Evolutionary conservation across 2,888 invertebrate species (phyloP), one percentile per base, ranked within the genome.

Genomic region (Stratiomys singularior): DNA sequence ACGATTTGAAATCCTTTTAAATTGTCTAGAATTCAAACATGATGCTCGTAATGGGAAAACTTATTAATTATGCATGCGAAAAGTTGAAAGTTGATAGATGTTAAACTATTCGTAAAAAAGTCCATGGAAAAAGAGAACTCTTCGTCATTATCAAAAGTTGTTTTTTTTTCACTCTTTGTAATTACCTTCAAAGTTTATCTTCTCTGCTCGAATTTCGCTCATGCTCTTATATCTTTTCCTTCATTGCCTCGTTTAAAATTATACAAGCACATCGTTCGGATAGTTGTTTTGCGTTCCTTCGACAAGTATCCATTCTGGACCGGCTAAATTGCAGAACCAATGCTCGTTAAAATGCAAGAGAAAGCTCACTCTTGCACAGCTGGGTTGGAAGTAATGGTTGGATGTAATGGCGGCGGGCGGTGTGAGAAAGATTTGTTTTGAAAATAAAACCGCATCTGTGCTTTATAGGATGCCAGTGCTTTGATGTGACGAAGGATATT

Each of bases 141-240:
- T 52, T 52, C 52, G 15, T 15, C 52, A 52, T 52, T 52, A 52
- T 52, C 52, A 52, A 44, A n/a, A n/a, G 52, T 52, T 18, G 7
- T 52, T 13, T 52, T 9, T 52, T 13, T 52, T 52, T 52, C 15
- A 4, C 52, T 9, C 52, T 52, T n/a, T 52, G 15, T 52, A 52
- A 52, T 52, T 52, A 52, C 52, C 52, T 52, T 4, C 4, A 52
- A 52, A 52, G 52, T 52, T 52, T 52, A 52, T 52, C 52, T 52
- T 52, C 52, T 52, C 4, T 52, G 52, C 15, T n/a, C 52, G 15
- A 4, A n/a, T 52, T 52, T 52, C 15, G 4, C 52, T 18, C 15
- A 9, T 18, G 52, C 4, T 52, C 52, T 13, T 18, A 52, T 52
- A 9, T 52, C 18, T 4, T 52, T 52, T 13, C 52, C 52, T 52